Base-by-base conservation (phyloP, 1,140 invertebrate species). In the Pseudomyrmex concolor region DNA sequence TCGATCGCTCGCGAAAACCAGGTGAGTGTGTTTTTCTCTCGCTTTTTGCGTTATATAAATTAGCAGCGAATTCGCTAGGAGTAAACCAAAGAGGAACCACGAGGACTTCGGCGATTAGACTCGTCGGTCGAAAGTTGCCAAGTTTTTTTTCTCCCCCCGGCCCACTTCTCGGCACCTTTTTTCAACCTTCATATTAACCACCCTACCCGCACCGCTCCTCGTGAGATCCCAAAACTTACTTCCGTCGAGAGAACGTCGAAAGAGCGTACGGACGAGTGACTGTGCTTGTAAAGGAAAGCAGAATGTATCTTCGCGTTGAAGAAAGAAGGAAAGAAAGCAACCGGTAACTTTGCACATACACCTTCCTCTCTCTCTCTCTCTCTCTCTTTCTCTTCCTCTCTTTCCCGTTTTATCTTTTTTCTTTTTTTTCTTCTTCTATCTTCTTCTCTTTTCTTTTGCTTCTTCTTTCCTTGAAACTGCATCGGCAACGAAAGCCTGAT, bases 61-160 rank as follows among this genome's bases (percentile, higher is more conserved):
- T 87, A 88, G 74, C n/a, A 51, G 76, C 48, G 70, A 74, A 70
- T 64, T 80, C 55, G 51, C 17, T 54, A 55, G 10, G 34, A 73
- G 67, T 55, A 76, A 81, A 78, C 63, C 72, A 73, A 70, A 66
- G 71, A 70, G 74, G 54, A 78, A 59, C 43, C 66, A 19, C 60
- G 72, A 81, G 60, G 83, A 85, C 86, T 89, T 83, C 10, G 62
- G 74, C 86, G 86, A 89, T 89, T 89, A 89, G 86, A 89, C 84
- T 83, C 77, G 86, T 84, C 73, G 77, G 60, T 67, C 78, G 73
- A 83, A 89, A 89, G 77, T 89, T 89, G 73, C n/a, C 34, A 88
- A 89, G 76, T 89, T 89, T 83, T 84, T 66, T 67, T 62, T 66
- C 72, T 62, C 51, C 60, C 62, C 71, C 55, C 54, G 57, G 57